These are phyloP conservation scores for Drosophila gaucha DNA, from an alignment of 2,888 invertebrate species.

Conservation along the genomic window DNA sequence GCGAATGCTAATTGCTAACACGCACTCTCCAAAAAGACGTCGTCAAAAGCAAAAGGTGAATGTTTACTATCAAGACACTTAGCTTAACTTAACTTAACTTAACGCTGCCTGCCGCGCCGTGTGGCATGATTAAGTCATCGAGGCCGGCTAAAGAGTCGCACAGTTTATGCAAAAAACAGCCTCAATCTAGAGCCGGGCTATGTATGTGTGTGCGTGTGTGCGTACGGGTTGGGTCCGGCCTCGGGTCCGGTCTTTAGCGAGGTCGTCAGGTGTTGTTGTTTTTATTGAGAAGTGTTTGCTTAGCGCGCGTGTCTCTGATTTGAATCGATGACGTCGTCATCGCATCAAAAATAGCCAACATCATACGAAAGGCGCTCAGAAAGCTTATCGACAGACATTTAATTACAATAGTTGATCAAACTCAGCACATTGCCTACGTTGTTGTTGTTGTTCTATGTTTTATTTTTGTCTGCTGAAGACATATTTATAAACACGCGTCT, in stretches of 20 bases:
- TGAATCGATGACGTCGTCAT: constrained; percentile 63
- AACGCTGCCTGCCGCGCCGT: constrained; percentile 15
- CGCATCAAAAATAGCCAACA: constrained; percentile 41
- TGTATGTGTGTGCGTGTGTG: too few species aligned
- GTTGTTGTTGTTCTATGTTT: constrained; percentile 26
- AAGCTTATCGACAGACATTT: constrained; percentile 45
- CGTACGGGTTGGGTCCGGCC: constrained; percentile 17
- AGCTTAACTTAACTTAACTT: constrained; percentile 21
- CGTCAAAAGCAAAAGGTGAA: constrained; percentile 80
- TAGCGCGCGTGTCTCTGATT: constrained; percentile 52
- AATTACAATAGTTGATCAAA: constrained; percentile 67
- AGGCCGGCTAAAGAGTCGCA: constrained; percentile 13
- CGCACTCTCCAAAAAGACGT: constrained; percentile 55
- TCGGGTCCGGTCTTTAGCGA: constrained; percentile 56
- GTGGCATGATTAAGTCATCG: constrained; percentile 75
- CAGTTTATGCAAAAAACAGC: constrained; percentile 53
- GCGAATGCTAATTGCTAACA: constrained; percentile 70
- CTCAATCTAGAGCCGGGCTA: constrained; percentile 32
- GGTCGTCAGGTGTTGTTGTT: constrained; percentile 65
- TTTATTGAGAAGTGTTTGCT: constrained; percentile 33
- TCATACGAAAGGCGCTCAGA: constrained; percentile 12
- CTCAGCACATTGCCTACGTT: too few species aligned
- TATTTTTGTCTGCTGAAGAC: constrained; percentile 20
- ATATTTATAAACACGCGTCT: constrained; percentile 28
- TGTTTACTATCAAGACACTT: constrained; percentile 46